These are phyloP conservation scores for Drosophila mojavensis DNA, from an alignment of 1,140 invertebrate genomes.

Conservation along the genomic window DNA sequence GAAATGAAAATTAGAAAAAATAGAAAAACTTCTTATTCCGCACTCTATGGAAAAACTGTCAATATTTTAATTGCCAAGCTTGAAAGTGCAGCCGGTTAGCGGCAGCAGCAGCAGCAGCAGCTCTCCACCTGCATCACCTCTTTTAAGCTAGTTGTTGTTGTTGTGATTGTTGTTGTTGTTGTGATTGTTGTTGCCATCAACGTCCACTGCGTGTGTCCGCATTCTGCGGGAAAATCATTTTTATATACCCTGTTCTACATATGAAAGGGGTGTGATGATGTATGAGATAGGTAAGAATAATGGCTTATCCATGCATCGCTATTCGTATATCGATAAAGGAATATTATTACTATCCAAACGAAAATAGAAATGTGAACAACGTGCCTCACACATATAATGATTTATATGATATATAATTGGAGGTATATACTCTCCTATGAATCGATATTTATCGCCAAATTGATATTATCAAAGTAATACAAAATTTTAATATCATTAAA, in stretches of 20 bases:
- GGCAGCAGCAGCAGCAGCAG: not conserved
- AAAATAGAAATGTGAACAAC: too few species aligned
- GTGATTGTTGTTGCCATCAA: conserved; percentile 13
- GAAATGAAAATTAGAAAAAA: conserved; percentile 9
- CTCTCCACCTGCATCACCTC: conserved; percentile 2
- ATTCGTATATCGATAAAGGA: too few species aligned
- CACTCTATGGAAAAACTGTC: conserved; percentile 73
- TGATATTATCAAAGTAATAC: too few species aligned
- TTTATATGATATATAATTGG: too few species aligned
- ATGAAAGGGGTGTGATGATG: not conserved
- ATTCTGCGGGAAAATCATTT: conserved; percentile 77
- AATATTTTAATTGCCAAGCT: conserved; percentile 78
- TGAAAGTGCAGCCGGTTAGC: conserved; percentile 55
- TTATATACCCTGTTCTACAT: conserved; percentile 17
- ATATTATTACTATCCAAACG: too few species aligned
- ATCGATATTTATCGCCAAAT: too few species aligned
- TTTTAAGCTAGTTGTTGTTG: conserved; percentile 11
- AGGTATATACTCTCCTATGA: too few species aligned
- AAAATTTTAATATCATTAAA: too few species aligned
- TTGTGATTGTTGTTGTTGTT: conserved; percentile 5
- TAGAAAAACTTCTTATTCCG: conserved; percentile 68
- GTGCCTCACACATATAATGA: too few species aligned
- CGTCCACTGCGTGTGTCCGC: conserved; percentile 77
- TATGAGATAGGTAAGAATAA: too few species aligned
- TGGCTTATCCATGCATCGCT: too few species aligned